Base-by-base conservation (phyloP, 2,888 invertebrate genomes). In the Nomada fabriciana region DNA sequence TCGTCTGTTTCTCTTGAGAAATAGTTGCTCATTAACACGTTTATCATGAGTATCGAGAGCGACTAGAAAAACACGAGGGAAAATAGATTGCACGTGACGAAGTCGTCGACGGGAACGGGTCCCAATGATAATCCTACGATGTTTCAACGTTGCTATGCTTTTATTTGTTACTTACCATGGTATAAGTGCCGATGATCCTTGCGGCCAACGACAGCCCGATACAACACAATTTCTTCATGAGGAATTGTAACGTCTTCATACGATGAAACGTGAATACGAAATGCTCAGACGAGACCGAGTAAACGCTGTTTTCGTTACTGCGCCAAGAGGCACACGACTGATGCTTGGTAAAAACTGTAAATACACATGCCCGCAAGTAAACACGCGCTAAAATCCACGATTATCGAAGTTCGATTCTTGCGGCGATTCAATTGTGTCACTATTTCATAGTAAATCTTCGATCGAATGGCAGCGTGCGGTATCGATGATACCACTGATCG, bases 101-200 rank as follows among this genome's bases (percentile, higher is more conserved):
- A n/a, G 18, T 68, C 42, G 13, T 42, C 42, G 20, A 4, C 23
- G 20, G 4, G n/a, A 13, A 64, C 64, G n/a, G 29, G 42, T n/a
- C 43, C 36, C 15, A 50, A 2, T 15, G 53, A 29, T 61, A 75
- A 78, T 68, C 25, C 18, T 36, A 29, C 18, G 55, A 47, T 43
- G 57, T 59, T 76, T 57, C 43, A 18, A 36, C n/a, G 11, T 20
- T 11, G 10, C 29, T 3, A n/a, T 13, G 57, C 9, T 55, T 61
- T 65, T 20, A n/a, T 65, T 23, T 20, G 20, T 61, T 68, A 90
- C 93, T 90, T 80, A 94, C 94, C 92, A 94, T 88, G 68, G 93
- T 92, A 65, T 93, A 91, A 20, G 91, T 90, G 29, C 92, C 91
- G 68, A 94, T 92, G 18, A 94, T 90, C 80, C 91, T 92, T 2